These are phyloP conservation scores for Lasioglossum villosulum DNA, from an alignment of 2,888 invertebrate species.

Conservation along the genomic window DNA sequence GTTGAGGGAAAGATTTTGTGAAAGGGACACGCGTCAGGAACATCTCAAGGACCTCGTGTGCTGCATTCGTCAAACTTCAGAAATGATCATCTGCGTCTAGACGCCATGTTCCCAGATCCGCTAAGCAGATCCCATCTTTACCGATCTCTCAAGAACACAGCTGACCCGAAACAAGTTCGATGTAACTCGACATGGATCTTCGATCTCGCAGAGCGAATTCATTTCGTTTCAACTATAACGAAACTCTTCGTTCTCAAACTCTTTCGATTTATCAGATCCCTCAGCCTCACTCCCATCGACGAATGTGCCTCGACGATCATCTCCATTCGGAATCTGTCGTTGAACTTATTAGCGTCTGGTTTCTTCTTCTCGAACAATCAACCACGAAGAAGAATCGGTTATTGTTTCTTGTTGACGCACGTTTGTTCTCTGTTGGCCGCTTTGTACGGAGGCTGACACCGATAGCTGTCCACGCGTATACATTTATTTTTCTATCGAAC, in stretches of 20 bases:
- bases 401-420: slow-evolving; percentile 48
- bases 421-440: slow-evolving; percentile 49
- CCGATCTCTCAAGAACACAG: too few relatives aligned
- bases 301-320: background rate
- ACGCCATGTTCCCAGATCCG: too few relatives aligned
- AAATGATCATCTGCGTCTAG: too few relatives aligned
- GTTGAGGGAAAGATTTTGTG: background rate
- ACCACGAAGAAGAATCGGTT: slow-evolving; percentile 1
- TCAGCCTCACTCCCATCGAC: background rate
- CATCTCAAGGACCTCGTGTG: background rate
- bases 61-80: too few relatives aligned
- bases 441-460: slow-evolving; percentile 19
- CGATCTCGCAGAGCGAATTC: background rate
- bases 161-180: too few relatives aligned
- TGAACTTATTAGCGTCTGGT: slow-evolving; percentile 11
- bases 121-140: too few relatives aligned
- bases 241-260: background rate
- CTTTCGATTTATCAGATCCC: slow-evolving; percentile 11
- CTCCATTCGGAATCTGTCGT: too few relatives aligned
- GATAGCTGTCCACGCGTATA: background rate
- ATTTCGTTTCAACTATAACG: background rate
- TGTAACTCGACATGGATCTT: too few relatives aligned
- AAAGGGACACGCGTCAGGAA: background rate
- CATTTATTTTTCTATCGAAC: background rate
- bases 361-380: background rate